Base-by-base conservation (phyloP, 2,888 invertebrate species). In the Latrodectus hesperus region DNA sequence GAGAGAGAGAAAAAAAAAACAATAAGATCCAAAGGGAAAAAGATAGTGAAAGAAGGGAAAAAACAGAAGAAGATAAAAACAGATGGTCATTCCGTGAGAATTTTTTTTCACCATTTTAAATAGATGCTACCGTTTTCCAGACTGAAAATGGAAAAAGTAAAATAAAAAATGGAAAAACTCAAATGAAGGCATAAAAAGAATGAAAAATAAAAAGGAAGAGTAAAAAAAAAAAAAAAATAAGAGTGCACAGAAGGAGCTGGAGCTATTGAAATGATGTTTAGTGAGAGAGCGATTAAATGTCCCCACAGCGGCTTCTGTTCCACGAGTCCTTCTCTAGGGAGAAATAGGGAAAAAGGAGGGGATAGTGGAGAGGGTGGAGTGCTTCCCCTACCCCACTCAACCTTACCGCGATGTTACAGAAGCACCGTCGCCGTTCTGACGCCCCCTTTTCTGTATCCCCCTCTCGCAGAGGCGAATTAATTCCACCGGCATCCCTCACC, bases 201-300 rank as follows among this genome's bases (percentile, higher is more conserved):
- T 26, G 53, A 71, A 78, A 78, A 70, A 73, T 49, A 17, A 86
- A 71, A 70, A 14, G 52, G 67, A 71, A 84, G 38, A 65, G 70
- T 60, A 68, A 55, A 51, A 76, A 75, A 80, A 80, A 80, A 81
- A 72, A 86, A 72, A 70, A 26, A 49, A 67, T 49, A 72, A 77
- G 77, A 68, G 81, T 72, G 68, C 81, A 81, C 12, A n/a, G n/a
- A 81, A 82, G 77, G 72, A 72, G 86, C 86, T 67, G 77, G 53
- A 87, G 86, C 86, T 87, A 87, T 87, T 87, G 86, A 87, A 87
- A 87, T 87, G 86, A 87, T 87, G 86, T 87, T 87, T 87, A 87
- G 86, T 81, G 86, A 81, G 80, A 81, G 86, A 81, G 81, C 86
- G 86, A 87, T 87, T 87, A 87, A 87, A 87, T 80, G 86, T 87